These are phyloP conservation scores for Phyllopteryx taeniolatus DNA, from an alignment of 2,113 vertebrate genomes.

Conservation along the genomic window DNA sequence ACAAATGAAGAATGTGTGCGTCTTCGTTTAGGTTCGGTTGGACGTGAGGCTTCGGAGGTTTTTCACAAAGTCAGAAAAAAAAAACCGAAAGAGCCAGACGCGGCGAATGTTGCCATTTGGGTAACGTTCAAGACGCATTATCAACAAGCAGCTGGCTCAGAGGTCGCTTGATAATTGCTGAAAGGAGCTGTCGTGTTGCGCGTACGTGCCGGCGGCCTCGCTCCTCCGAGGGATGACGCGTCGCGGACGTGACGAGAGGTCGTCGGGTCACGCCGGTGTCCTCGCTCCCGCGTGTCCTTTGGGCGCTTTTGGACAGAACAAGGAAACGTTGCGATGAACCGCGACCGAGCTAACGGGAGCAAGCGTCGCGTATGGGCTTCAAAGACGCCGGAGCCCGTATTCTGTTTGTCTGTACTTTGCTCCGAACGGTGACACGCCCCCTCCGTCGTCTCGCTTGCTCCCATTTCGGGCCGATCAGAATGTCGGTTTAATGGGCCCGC, in stretches of 20 bases:
- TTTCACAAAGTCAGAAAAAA: not conserved
- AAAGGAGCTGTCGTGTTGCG: constrained; percentile 20
- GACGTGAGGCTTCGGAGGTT: not conserved
- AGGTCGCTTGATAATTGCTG: constrained; percentile 6
- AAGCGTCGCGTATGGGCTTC: constrained; percentile 41
- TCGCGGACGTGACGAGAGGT: constrained; percentile 43
- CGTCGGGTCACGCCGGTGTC: constrained; percentile 30
- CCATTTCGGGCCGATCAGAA: constrained; percentile 46
- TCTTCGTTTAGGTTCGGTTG: not conserved
- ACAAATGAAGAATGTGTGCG: not conserved
- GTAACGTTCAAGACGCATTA: not conserved
- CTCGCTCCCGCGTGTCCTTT: constrained; percentile 29
- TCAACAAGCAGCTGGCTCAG: not conserved
- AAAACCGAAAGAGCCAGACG: not conserved
- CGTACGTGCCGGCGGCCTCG: constrained; percentile 43
- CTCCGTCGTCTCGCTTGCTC: constrained; percentile 33
- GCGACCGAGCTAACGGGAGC: not conserved
- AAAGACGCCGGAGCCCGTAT: constrained; percentile 44
- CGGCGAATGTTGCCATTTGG: not conserved
- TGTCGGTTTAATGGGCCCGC: constrained; percentile 59
- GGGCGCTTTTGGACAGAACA: constrained; percentile 13
- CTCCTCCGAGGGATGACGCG: constrained; percentile 24
- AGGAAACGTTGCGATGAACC: not conserved
- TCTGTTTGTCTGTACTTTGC: constrained; percentile 57
- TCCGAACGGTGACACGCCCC: constrained; percentile 41